phyloP scores from a whole-genome alignment of 2,113 vertebrate species.

The Cottus gobio region DNA sequence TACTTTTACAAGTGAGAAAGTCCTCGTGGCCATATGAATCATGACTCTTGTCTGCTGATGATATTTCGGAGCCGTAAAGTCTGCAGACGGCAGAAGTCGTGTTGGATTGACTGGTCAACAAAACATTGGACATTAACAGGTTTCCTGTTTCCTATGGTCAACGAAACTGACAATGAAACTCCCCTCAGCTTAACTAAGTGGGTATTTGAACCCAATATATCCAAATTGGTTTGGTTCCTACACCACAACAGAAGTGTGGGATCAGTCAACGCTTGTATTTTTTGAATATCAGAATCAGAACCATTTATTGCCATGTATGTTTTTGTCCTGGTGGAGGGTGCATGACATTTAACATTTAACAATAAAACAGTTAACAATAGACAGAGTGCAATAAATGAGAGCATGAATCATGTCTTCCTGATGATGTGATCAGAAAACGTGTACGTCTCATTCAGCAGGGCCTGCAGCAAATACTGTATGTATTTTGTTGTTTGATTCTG shows the following conservation, averaged over 20 bases:
- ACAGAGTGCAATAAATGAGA: too few relatives aligned
- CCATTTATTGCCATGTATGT: too few relatives aligned
- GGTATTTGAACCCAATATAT: neutral
- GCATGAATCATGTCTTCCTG: neutral
- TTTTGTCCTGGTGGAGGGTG: too few relatives aligned
- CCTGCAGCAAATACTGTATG: neutral
- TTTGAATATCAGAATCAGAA: too few relatives aligned
- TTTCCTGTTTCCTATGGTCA: neutral
- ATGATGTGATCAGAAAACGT: neutral
- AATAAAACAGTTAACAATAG: too few relatives aligned
- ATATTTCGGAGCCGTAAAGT: neutral
- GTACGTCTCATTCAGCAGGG: neutral
- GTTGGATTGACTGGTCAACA: neutral
- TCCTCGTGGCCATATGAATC: neutral
- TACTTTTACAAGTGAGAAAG: neutral
- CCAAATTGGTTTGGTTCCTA: neutral
- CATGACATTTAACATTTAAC: too few relatives aligned
- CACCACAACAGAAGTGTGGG: neutral
- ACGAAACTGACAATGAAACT: neutral
- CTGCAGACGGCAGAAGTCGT: neutral
- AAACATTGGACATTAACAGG: neutral
- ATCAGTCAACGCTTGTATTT: too few relatives aligned
- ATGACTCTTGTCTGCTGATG: neutral
- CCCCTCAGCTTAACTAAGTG: neutral
- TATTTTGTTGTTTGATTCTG: neutral